These are phyloP conservation scores for Spinus olivaceus DNA, from an alignment of 2,797 vertebrate genomes.

Conservation along the genomic window DNA sequence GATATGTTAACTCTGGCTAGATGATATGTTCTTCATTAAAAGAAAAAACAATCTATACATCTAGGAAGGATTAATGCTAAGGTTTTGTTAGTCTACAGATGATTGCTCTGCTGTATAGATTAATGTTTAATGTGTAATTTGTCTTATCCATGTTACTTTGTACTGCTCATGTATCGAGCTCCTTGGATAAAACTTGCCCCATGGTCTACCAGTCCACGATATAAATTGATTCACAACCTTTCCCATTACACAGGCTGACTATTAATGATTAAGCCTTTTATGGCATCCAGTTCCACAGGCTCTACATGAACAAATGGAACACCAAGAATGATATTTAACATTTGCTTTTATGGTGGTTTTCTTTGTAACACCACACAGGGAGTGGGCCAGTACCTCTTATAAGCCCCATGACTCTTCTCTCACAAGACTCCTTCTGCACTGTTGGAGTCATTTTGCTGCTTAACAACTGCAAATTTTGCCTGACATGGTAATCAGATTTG, in stretches of 20 bases:
- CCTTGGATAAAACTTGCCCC: slow-evolving; percentile 5
- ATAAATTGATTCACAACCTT: not conserved
- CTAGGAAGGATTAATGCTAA: not conserved
- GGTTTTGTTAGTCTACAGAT: not conserved
- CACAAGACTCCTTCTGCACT: not conserved
- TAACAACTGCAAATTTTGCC: not conserved
- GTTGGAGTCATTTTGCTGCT: not conserved
- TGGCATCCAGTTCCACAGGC: not conserved
- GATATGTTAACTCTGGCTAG: not conserved
- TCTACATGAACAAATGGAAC: not conserved
- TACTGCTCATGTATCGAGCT: not conserved
- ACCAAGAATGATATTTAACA: not conserved
- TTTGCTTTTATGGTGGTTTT: slow-evolving; percentile 3
- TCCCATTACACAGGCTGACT: not conserved
- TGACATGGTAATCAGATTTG: not conserved
- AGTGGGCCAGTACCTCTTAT: not conserved
- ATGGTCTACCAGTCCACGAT: not conserved
- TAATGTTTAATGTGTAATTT: slow-evolving; percentile 28
- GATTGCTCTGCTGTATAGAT: slow-evolving; percentile 2
- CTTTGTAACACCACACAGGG: not conserved
- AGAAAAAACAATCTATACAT: not conserved
- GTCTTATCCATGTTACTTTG: slow-evolving; percentile 24
- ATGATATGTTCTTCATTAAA: not conserved
- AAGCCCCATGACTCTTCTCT: not conserved
- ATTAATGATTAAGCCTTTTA: slow-evolving; percentile 49